Percentiles rank a stretch among this genome's conserved stretches.
Evolutionary conservation across 2,797 vertebrate genomes (phyloP).

Genomic region (Tympanoctomys barrerae): DNA sequence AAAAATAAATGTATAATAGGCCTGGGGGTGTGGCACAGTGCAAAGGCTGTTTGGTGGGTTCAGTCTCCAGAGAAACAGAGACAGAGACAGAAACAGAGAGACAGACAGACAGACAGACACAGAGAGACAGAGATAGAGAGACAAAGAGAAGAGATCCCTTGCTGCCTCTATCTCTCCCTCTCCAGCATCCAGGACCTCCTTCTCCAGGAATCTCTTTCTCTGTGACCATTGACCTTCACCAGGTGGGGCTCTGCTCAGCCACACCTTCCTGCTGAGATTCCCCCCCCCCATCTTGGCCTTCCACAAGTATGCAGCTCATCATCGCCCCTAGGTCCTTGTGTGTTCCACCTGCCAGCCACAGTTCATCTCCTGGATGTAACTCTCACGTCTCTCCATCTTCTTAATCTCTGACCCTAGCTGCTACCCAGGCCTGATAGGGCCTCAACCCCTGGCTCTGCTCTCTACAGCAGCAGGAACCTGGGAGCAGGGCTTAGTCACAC

Average conservation of each 20-base stretch:
- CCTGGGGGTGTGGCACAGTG: neutral
- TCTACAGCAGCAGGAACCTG: neutral
- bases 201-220: neutral
- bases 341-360: conserved; percentile 14
- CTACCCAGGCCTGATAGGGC: conserved; percentile 27
- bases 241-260: neutral
- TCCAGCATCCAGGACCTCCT: neutral
- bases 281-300: neutral
- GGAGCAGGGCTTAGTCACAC: conserved; percentile 3
- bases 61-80: neutral
- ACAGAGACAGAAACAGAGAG: neutral
- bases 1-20: neutral
- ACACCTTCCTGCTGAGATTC: neutral
- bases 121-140: neutral
- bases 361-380: conserved; percentile 51
- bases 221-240: neutral
- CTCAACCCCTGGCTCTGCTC: neutral
- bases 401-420: conserved; percentile 65
- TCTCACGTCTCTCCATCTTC: conserved; percentile 62
- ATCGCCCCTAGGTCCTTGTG: neutral
- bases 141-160: neutral
- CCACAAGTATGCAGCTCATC: neutral
- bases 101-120: neutral
- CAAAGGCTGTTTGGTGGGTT: neutral
- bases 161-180: neutral